phyloP scores from a whole-genome alignment of 2,113 vertebrate species.

The Aramus guarauna region DNA sequence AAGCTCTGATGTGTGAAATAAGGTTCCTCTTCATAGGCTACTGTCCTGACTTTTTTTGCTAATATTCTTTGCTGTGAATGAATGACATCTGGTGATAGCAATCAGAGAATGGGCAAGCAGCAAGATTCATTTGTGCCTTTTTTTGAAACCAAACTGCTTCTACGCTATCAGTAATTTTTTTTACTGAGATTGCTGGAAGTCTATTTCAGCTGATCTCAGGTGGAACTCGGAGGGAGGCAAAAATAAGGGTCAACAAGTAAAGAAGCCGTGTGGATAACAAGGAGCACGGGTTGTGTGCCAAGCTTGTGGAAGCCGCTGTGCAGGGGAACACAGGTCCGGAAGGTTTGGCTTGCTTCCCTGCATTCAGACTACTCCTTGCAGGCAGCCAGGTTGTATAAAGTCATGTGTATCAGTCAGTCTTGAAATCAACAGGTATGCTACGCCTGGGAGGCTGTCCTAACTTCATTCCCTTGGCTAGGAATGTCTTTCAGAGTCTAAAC shows the following conservation, averaged over 20 bases:
- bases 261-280: background rate
- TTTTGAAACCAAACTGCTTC: background rate
- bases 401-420: accelerated
- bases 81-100: background rate
- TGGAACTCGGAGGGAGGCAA: background rate
- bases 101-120: background rate
- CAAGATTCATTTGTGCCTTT: background rate
- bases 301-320: background rate
- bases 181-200: background rate
- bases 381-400: background rate
- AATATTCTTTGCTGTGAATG: background rate
- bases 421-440: background rate
- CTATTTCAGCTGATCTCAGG: background rate
- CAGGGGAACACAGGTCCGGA: no score
- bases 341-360: background rate
- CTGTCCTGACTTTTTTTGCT: background rate
- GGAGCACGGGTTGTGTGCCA: background rate
- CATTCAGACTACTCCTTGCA: background rate
- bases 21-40: background rate
- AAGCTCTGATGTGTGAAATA: slow-evolving; percentile 40
- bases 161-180: background rate
- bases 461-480: background rate
- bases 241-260: background rate
- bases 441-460: background rate
- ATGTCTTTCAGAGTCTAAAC: background rate